Evolutionary conservation across 2,888 invertebrate genomes (phyloP).

Genomic region (Eilema griseolum): DNA sequence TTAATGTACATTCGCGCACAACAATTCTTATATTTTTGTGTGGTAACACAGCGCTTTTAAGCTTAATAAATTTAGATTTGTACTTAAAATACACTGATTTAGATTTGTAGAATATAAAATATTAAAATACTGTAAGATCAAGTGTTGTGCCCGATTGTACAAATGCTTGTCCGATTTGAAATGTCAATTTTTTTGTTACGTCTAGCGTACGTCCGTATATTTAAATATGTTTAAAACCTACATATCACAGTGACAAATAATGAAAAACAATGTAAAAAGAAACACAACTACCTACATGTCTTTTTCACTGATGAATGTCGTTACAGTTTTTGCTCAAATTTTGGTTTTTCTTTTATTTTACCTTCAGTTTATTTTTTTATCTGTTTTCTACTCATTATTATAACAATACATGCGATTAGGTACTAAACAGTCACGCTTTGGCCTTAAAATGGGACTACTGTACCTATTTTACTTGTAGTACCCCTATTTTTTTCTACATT

Average conservation of each 20-base stretch:
- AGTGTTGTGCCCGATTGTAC: slow-evolving; percentile 71
- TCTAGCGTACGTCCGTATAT: slow-evolving; percentile 48
- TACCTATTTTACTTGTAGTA: background rate
- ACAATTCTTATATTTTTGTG: slow-evolving; percentile 67
- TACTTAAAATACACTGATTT: slow-evolving; percentile 64
- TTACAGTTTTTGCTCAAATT: slow-evolving; percentile 57
- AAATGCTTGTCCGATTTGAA: slow-evolving; percentile 60
- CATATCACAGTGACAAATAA: slow-evolving; percentile 85
- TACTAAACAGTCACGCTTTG: slow-evolving; percentile 40
- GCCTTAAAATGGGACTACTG: slow-evolving; percentile 30
- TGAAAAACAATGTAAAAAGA: slow-evolving; percentile 43
- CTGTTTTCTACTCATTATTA: slow-evolving; percentile 48
- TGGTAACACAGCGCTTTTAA: slow-evolving; percentile 68
- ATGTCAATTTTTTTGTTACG: slow-evolving; percentile 48
- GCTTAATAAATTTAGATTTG: slow-evolving; percentile 68
- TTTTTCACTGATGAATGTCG: slow-evolving; percentile 49
- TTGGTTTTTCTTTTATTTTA: slow-evolving; percentile 41
- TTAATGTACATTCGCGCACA: slow-evolving; percentile 72
- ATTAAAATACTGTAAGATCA: slow-evolving; percentile 50
- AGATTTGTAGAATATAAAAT: slow-evolving; percentile 52
- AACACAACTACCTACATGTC: slow-evolving; percentile 54
- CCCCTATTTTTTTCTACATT: background rate
- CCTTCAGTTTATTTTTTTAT: slow-evolving; percentile 28
- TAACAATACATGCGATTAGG: slow-evolving; percentile 42
- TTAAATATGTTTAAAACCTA: slow-evolving; percentile 64